These are phyloP conservation scores for Branchipolynoe longqiensis DNA, from an alignment of 2,888 invertebrate genomes.

Conservation along the genomic window DNA sequence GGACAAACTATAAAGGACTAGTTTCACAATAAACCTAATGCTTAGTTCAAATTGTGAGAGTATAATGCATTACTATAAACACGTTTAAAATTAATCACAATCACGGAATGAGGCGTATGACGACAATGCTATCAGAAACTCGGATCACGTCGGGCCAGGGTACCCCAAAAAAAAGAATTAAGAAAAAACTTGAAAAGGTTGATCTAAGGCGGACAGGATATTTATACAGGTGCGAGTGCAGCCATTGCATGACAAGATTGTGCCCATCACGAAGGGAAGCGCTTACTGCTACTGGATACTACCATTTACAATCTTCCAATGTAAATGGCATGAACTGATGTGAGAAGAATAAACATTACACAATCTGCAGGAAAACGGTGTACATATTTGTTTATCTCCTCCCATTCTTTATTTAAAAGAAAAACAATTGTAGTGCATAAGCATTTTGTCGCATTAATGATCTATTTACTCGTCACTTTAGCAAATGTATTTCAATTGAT, in stretches of 20 bases:
- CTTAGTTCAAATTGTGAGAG: neutral
- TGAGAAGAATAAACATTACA: too few species aligned
- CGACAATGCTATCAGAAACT: constrained; percentile 25
- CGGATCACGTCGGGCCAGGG: neutral
- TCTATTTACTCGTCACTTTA: too few species aligned
- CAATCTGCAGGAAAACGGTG: too few species aligned
- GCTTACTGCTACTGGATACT: neutral
- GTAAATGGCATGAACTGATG: constrained; percentile 11
- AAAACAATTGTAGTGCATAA: too few species aligned
- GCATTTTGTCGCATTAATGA: too few species aligned
- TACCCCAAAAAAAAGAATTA: neutral
- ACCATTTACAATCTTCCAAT: neutral
- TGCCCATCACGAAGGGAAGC: neutral
- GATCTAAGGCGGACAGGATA: constrained; percentile 25
- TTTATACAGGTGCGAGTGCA: neutral
- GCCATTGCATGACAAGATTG: neutral
- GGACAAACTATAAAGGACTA: constrained; percentile 96
- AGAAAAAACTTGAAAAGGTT: neutral
- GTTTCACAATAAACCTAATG: neutral
- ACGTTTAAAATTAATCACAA: neutral
- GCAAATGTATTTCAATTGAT: too few species aligned
- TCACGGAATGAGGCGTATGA: neutral
- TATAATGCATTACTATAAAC: constrained; percentile 38
- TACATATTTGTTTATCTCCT: too few species aligned
- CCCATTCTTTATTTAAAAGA: too few species aligned